A percentile compares a stretch with the other conserved stretches of the same genome.
Conservation (phyloP, 2,888 invertebrate genomes). For the Cyaniris semiargus region DNA sequence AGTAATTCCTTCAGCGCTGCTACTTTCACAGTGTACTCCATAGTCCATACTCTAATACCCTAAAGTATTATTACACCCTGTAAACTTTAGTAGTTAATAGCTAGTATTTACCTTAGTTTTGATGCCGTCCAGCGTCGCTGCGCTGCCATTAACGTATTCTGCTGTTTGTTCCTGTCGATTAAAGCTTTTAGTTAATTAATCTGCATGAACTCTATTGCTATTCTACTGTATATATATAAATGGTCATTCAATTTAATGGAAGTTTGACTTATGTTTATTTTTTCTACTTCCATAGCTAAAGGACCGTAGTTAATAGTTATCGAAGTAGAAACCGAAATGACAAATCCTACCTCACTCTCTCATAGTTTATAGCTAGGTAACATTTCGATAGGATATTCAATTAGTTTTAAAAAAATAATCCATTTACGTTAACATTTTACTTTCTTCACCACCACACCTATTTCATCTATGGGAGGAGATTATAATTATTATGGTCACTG, state of each 20-base stretch:
- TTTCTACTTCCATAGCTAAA: background rate
- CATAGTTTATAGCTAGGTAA: no score
- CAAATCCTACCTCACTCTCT: no score
- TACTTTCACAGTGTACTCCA: no score
- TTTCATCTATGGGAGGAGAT: no score
- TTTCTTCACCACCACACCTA: no score
- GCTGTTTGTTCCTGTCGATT: slow-evolving; percentile 85
- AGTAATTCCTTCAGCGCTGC: no score
- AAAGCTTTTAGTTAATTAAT: slow-evolving; percentile 43
- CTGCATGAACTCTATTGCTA: slow-evolving; percentile 14
- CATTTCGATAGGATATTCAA: no score
- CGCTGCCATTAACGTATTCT: slow-evolving; percentile 88
- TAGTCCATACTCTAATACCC: no score
- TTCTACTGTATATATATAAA: background rate
- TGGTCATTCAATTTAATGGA: background rate
- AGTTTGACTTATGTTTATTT: background rate
- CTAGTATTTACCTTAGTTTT: slow-evolving; percentile 82
- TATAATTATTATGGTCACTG: no score
- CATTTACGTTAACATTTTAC: no score
- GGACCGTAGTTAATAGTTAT: background rate
- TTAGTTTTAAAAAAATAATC: no score
- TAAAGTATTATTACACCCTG: no score
- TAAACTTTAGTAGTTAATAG: background rate
- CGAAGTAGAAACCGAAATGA: background rate
- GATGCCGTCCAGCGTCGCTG: slow-evolving; percentile 88